Percentiles rank a stretch among this genome's conserved stretches.
Evolutionary conservation across 2,888 invertebrate species (phyloP).

Genomic region (Cephalotes varians): DNA sequence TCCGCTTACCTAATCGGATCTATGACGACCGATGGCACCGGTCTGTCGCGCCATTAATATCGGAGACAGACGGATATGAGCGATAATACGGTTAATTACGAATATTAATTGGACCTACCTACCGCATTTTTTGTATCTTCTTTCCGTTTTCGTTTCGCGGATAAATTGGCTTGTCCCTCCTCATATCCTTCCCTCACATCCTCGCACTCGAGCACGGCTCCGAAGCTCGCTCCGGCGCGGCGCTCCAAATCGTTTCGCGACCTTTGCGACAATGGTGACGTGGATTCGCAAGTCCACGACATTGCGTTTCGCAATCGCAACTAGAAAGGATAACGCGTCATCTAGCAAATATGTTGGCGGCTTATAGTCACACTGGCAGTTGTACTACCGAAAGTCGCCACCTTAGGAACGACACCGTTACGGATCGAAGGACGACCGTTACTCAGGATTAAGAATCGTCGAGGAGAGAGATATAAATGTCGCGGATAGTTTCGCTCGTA

Average conservation of each 20-base stretch:
- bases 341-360: constrained; percentile 46
- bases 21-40: constrained; percentile 22
- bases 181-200: neutral
- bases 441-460: constrained; percentile 70
- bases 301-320: constrained; percentile 28
- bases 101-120: neutral
- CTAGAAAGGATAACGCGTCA: constrained; percentile 55
- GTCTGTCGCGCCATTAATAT: constrained; percentile 34
- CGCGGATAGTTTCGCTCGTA: constrained; percentile 4
- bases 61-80: neutral
- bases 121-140: neutral
- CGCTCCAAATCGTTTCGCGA: neutral
- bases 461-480: constrained; percentile 52
- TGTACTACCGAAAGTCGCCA: constrained; percentile 54
- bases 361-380: neutral
- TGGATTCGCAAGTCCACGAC: constrained; percentile 54
- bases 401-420: constrained; percentile 49
- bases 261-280: neutral
- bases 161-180: neutral
- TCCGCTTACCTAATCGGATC: constrained; percentile 46
- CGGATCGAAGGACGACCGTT: constrained; percentile 68
- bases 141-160: neutral
- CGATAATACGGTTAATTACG: constrained; percentile 28
- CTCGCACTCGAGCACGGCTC: neutral
- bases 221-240: neutral